phyloP scores from a whole-genome alignment of 1,140 invertebrate species.

The Hetaerina americana region DNA sequence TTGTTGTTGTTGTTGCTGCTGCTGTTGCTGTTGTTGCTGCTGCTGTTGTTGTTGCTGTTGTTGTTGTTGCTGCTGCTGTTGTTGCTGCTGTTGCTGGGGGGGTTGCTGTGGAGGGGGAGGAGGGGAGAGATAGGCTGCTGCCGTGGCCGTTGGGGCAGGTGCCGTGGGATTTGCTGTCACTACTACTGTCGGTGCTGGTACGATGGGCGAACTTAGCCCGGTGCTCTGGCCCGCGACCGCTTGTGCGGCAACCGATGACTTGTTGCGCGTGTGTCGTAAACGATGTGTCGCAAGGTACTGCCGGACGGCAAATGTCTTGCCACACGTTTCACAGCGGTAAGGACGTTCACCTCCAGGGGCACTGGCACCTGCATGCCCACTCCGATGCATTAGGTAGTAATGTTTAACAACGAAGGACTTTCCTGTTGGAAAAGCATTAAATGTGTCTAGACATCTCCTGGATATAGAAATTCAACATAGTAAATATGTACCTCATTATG shows the following conservation, averaged over 20 bases:
- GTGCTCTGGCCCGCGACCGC: constrained; percentile 13
- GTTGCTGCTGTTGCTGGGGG: constrained; percentile 13
- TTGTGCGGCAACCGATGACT: constrained; percentile 19
- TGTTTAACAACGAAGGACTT: constrained; percentile 54
- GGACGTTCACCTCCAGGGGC: constrained; percentile 31
- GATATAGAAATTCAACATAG: no score
- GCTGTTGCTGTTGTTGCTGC: constrained; percentile 13
- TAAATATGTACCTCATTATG: no score
- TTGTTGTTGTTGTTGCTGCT: constrained; percentile 14
- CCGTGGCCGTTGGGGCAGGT: constrained; percentile 19
- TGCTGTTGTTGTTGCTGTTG: constrained; percentile 15
- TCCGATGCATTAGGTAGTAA: constrained; percentile 47
- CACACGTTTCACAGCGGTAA: constrained; percentile 40
- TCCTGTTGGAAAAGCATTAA: background rate
- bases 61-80: constrained; percentile 15
- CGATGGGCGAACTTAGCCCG: background rate
- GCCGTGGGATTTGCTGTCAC: constrained; percentile 10
- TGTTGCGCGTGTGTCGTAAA: constrained; percentile 26
- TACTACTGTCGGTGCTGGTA: background rate
- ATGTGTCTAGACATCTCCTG: no score
- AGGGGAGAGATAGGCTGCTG: background rate
- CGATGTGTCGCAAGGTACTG: constrained; percentile 36
- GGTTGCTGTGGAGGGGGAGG: constrained; percentile 11
- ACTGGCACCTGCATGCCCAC: constrained; percentile 30
- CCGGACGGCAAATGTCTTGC: constrained; percentile 37